Percentiles rank a stretch among this genome's conserved stretches.
These are phyloP conservation scores for Himalopsyche tibetana DNA, from an alignment of 2,888 invertebrate genomes.

Conservation along the genomic window DNA sequence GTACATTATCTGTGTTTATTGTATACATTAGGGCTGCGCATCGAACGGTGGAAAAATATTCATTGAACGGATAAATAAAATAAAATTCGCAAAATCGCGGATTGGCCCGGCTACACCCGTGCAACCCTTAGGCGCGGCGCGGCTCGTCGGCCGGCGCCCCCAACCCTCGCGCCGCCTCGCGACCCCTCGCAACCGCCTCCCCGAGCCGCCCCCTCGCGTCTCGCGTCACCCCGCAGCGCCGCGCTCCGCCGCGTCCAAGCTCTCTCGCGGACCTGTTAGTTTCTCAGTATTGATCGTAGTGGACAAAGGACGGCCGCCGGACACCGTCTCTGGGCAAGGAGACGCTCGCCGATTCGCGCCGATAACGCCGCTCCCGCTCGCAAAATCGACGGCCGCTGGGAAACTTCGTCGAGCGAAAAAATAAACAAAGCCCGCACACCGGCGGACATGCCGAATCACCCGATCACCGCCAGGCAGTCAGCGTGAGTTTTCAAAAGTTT, in stretches of 20 bases:
- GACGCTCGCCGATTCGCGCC: constrained; percentile 49
- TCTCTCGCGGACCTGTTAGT: constrained; percentile 65
- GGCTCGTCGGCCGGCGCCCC: constrained; percentile 70
- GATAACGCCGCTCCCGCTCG: constrained; percentile 47
- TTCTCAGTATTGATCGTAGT: constrained; percentile 66
- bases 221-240: constrained; percentile 60
- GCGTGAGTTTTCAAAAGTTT: constrained; percentile 44
- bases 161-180: constrained; percentile 74
- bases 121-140: constrained; percentile 66
- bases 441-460: constrained; percentile 46
- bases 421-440: constrained; percentile 18
- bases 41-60: no score
- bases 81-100: constrained; percentile 63
- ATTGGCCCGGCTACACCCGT: constrained; percentile 67
- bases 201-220: constrained; percentile 52
- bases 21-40: no score
- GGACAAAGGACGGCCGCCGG: constrained; percentile 66
- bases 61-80: no score
- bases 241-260: constrained; percentile 66
- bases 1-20: no score
- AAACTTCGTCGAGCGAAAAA: constrained; percentile 2
- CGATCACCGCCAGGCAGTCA: not conserved
- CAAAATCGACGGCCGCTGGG: constrained; percentile 37
- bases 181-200: constrained; percentile 69
- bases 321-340: constrained; percentile 70